These are phyloP conservation scores for Amniataba percoides DNA, from an alignment of 2,797 vertebrate genomes.

Conservation along the genomic window DNA sequence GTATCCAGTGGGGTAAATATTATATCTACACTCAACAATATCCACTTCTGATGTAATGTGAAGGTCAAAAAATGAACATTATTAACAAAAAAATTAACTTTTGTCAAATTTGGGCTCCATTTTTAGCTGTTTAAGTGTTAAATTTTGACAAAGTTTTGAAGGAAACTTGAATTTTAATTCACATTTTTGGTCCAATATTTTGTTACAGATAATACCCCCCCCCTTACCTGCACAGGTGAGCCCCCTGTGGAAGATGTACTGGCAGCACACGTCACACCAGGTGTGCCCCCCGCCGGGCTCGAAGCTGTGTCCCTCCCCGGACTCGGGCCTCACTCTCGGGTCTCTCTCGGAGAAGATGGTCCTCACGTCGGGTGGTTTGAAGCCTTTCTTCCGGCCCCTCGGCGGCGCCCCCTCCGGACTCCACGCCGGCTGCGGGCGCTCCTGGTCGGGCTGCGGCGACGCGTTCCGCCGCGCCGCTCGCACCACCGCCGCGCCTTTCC, in stretches of 20 bases:
- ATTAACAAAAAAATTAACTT: no score
- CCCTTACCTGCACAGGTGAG: slow-evolving; percentile 83
- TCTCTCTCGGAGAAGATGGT: slow-evolving; percentile 85
- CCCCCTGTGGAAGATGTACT: slow-evolving; percentile 74
- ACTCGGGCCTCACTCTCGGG: slow-evolving; percentile 81
- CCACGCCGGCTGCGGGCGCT: slow-evolving; percentile 72
- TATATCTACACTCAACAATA: neutral
- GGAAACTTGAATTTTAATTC: no score
- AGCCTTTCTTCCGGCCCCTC: slow-evolving; percentile 77
- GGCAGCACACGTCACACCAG: slow-evolving; percentile 86
- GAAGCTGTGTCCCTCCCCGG: slow-evolving; percentile 85
- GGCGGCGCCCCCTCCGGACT: slow-evolving; percentile 56
- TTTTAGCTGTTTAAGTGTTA: no score
- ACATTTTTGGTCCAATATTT: no score
- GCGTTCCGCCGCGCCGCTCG: slow-evolving; percentile 61
- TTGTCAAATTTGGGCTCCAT: no score
- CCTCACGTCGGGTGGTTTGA: slow-evolving; percentile 85
- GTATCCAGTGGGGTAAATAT: neutral
- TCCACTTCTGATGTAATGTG: neutral
- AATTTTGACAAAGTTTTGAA: no score
- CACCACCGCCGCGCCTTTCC: slow-evolving; percentile 71
- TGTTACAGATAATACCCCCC: no score
- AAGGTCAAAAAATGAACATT: no score
- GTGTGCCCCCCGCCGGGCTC: slow-evolving; percentile 49
- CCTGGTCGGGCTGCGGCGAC: slow-evolving; percentile 65